Evolutionary conservation across 2,888 invertebrate species (phyloP).

Genomic region (Lamproptera curius): DNA sequence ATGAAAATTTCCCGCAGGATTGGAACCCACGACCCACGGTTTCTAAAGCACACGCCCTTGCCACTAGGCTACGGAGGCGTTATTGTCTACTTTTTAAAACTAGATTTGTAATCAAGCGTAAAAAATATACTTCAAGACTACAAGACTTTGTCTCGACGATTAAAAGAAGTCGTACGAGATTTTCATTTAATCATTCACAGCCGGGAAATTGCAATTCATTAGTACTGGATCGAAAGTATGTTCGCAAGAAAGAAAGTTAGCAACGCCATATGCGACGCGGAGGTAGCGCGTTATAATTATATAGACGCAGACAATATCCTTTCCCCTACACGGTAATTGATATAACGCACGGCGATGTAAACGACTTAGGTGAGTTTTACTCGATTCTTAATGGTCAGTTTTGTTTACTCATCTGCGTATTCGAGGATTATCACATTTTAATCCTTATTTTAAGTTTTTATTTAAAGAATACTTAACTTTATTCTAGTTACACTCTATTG

Average conservation of each 20-base stretch:
- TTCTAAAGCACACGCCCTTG: too few species aligned
- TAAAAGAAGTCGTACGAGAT: background rate
- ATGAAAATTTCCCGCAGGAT: too few species aligned
- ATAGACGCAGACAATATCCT: conserved; percentile 23
- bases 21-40: too few species aligned
- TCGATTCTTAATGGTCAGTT: background rate
- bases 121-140: too few species aligned
- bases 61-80: too few species aligned
- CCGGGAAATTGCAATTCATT: conserved; percentile 27
- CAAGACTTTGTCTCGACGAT: too few species aligned
- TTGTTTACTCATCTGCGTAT: conserved; percentile 26
- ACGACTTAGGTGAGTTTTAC: background rate
- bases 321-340: conserved; percentile 9
- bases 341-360: conserved; percentile 8
- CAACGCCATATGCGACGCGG: conserved; percentile 20
- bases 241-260: conserved; percentile 32
- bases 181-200: conserved; percentile 10
- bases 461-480: too few species aligned
- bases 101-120: too few species aligned
- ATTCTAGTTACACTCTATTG: too few species aligned
- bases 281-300: conserved; percentile 15
- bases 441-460: conserved; percentile 40
- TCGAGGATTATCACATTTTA: conserved; percentile 42
- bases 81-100: too few species aligned
- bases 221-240: conserved; percentile 30